Conservation (phyloP, 2,888 invertebrate genomes). For the Cosmia pyralina region DNA sequence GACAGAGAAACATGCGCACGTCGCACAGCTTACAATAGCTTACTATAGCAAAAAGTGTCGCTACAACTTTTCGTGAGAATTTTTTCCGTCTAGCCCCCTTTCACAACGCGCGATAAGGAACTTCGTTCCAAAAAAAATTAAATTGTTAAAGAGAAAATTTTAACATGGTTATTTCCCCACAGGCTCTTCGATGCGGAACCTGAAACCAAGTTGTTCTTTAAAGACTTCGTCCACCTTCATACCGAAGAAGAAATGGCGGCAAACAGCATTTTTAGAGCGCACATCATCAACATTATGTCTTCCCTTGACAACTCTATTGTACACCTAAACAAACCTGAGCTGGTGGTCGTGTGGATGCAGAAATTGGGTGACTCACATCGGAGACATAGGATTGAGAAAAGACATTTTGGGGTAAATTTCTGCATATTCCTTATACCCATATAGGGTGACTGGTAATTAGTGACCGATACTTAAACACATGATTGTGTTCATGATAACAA, state of each 20-base stretch:
- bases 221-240: slow-evolving; percentile 65
- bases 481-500: no score
- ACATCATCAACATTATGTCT: slow-evolving; percentile 79
- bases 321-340: slow-evolving; percentile 76
- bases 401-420: slow-evolving; percentile 77
- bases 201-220: slow-evolving; percentile 76
- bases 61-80: no score
- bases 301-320: slow-evolving; percentile 73
- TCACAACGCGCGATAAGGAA: no score
- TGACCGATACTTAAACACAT: no score
- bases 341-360: slow-evolving; percentile 78
- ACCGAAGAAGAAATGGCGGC: slow-evolving; percentile 70
- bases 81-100: no score
- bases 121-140: no score
- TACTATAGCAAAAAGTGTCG: no score
- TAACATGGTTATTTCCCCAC: background rate
- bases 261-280: slow-evolving; percentile 77
- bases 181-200: slow-evolving; percentile 77
- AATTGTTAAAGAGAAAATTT: no score
- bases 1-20: no score
- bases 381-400: slow-evolving; percentile 66
- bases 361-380: slow-evolving; percentile 79
- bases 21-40: no score
- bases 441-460: no score
- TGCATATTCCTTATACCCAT: no score